Evolutionary conservation across 2,888 invertebrate species (phyloP).

Genomic region (Agrotis clavis): DNA sequence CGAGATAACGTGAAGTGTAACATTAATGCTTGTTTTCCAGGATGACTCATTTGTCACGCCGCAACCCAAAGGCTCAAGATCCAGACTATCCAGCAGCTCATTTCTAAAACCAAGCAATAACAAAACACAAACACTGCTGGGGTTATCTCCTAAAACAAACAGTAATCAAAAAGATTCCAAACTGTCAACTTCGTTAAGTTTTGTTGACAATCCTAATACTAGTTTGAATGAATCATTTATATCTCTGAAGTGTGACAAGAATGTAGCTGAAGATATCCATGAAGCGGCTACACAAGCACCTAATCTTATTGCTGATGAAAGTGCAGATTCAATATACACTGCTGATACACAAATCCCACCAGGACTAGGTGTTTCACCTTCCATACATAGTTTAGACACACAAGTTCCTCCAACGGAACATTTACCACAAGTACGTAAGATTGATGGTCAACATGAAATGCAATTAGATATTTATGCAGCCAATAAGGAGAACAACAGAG

Average conservation of each 20-base stretch:
- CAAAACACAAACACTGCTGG: slow-evolving; percentile 76
- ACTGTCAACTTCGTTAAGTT: slow-evolving; percentile 78
- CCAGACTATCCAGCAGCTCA: slow-evolving; percentile 74
- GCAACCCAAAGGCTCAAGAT: slow-evolving; percentile 73
- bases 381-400: slow-evolving; percentile 67
- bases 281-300: slow-evolving; percentile 81
- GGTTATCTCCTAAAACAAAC: slow-evolving; percentile 78
- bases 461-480: slow-evolving; percentile 74
- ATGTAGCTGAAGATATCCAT: slow-evolving; percentile 61
- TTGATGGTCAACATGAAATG: slow-evolving; percentile 77
- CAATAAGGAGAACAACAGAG: slow-evolving; percentile 75
- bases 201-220: slow-evolving; percentile 72
- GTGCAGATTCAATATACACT: slow-evolving; percentile 74
- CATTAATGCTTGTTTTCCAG: slow-evolving; percentile 71
- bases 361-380: slow-evolving; percentile 39
- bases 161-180: slow-evolving; percentile 80
- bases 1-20: not conserved
- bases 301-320: slow-evolving; percentile 61
- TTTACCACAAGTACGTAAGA: slow-evolving; percentile 75
- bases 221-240: slow-evolving; percentile 70
- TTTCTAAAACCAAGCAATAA: slow-evolving; percentile 78
- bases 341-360: slow-evolving; percentile 72
- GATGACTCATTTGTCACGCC: slow-evolving; percentile 83
- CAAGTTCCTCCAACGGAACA: slow-evolving; percentile 69
- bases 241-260: slow-evolving; percentile 59